phyloP scores from a whole-genome alignment of 2,797 vertebrate species.

The Gymnocypris eckloni region DNA sequence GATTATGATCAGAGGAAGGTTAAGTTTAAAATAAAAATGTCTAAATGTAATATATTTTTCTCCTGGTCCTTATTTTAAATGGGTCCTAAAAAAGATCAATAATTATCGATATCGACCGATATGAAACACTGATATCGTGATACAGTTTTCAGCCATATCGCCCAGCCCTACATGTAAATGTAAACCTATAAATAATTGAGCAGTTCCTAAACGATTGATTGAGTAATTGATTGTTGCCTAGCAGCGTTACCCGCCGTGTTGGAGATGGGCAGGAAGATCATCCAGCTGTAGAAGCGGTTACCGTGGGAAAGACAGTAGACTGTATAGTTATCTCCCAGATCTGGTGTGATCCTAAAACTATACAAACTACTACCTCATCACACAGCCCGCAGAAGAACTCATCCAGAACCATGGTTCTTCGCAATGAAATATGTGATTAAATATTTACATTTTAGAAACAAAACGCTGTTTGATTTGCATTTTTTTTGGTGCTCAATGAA shows the following conservation, averaged over 20 bases:
- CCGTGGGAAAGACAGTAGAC: slow-evolving; percentile 98
- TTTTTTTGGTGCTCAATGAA: background rate
- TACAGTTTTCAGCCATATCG: too few species aligned
- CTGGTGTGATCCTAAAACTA: slow-evolving; percentile 99
- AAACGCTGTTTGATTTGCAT: background rate
- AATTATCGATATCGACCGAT: too few species aligned
- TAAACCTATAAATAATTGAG: slow-evolving; percentile 23
- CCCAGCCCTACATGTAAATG: too few species aligned
- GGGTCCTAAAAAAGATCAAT: too few species aligned
- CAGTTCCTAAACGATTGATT: slow-evolving; percentile 34
- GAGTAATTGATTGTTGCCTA: background rate
- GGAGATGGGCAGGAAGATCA: background rate
- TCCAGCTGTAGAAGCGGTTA: slow-evolving; percentile 69
- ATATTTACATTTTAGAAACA: background rate
- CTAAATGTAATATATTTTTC: too few species aligned
- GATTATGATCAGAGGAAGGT: too few species aligned
- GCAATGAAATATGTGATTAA: background rate
- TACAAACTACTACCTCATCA: slow-evolving; percentile 99
- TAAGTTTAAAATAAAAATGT: too few species aligned
- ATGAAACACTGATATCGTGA: too few species aligned
- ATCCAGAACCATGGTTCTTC: background rate
- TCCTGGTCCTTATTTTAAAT: too few species aligned
- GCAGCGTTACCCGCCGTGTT: slow-evolving; percentile 25
- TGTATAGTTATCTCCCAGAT: slow-evolving; percentile 99
- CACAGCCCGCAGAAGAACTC: slow-evolving; percentile 75